Conservation (phyloP, 92 coral and sea anemone genomes). For the Pocillopora grandis region DNA sequence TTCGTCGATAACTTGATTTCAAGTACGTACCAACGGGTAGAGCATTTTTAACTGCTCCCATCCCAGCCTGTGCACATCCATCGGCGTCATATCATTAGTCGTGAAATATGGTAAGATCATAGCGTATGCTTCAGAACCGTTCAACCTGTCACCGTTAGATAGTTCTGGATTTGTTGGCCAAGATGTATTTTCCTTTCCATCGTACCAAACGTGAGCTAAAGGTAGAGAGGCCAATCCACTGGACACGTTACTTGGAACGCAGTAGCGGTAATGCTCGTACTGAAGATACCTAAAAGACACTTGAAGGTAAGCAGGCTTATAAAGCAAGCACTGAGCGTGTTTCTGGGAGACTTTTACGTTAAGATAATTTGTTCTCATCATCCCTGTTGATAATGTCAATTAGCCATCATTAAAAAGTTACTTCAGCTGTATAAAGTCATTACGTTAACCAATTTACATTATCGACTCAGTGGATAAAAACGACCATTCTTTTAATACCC, state of each 20-base stretch:
- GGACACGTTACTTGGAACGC: conserved; percentile 82
- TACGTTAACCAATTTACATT: too few species aligned
- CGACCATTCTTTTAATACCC: too few species aligned
- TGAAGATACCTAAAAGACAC: conserved; percentile 64
- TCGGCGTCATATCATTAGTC: conserved; percentile 81
- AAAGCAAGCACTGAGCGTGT: too few species aligned
- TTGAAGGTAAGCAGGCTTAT: not conserved
- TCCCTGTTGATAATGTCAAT: too few species aligned
- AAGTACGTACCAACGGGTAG: conserved; percentile 76
- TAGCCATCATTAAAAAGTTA: too few species aligned
- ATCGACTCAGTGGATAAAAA: too few species aligned
- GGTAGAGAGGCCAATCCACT: conserved; percentile 86
- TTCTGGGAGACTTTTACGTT: too few species aligned
- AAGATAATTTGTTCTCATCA: too few species aligned
- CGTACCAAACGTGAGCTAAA: conserved; percentile 73
- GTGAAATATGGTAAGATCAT: conserved; percentile 87
- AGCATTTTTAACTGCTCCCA: conserved; percentile 63
- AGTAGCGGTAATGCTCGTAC: conserved; percentile 71
- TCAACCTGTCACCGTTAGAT: conserved; percentile 65
- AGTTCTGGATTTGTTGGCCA: conserved; percentile 78
- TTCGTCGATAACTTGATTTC: not conserved
- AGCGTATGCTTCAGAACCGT: conserved; percentile 70
- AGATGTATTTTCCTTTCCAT: conserved; percentile 68
- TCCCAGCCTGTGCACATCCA: conserved; percentile 72
- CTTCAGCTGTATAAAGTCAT: too few species aligned